phyloP scores from a whole-genome alignment of 2,113 vertebrate genomes.

The Aviceda subcristata region DNA sequence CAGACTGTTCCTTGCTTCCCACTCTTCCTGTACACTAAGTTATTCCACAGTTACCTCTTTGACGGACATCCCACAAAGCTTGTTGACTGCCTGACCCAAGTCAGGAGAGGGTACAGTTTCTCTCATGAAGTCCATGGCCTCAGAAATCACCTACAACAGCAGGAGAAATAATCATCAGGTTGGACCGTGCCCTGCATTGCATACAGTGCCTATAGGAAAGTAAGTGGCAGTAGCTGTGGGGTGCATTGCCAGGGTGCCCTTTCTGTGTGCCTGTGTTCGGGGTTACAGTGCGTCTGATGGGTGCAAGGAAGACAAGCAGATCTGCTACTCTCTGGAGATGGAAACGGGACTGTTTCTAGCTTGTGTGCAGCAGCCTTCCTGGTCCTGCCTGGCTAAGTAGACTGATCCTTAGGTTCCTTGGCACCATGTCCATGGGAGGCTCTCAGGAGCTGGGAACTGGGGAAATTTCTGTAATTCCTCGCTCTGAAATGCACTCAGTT shows the following conservation, averaged over 20 bases:
- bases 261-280: not conserved
- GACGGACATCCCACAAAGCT: not conserved
- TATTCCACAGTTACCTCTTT: slow-evolving; percentile 14
- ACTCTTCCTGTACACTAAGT: not conserved
- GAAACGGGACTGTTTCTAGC: not conserved
- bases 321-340: not conserved
- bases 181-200: not conserved
- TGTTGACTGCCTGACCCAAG: slow-evolving; percentile 20
- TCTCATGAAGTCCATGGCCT: slow-evolving; percentile 52
- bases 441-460: not conserved
- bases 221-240: not conserved
- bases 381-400: not conserved
- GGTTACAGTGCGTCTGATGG: not conserved
- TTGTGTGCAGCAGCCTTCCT: not conserved
- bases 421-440: not conserved
- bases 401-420: not conserved
- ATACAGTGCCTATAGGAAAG: not conserved
- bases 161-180: not conserved
- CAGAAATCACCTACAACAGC: slow-evolving; percentile 35
- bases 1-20: not conserved
- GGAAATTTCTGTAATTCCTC: not conserved
- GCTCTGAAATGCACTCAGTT: not conserved
- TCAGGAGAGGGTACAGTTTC: not conserved
- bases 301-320: not conserved
- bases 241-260: not conserved